These are phyloP conservation scores for Cistogaster globosa DNA, from an alignment of 2,888 invertebrate genomes.

Conservation along the genomic window DNA sequence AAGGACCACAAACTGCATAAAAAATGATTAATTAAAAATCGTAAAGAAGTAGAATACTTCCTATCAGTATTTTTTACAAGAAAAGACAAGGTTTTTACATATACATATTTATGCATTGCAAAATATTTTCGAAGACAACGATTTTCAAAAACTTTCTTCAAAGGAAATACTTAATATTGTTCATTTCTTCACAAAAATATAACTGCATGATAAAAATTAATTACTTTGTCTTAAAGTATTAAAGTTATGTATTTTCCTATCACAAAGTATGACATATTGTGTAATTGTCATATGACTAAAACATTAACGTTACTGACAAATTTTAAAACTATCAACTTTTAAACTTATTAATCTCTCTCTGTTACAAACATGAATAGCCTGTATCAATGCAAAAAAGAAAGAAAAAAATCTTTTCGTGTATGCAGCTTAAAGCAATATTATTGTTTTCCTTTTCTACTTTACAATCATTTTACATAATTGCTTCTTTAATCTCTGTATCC, in stretches of 20 bases:
- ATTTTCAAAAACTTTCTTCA: no score
- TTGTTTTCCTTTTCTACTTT: conserved; percentile 1
- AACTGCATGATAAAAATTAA: no score
- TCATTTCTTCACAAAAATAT: no score
- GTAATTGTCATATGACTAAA: not conserved
- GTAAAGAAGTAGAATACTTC: no score
- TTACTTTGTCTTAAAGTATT: no score
- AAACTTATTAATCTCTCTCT: conserved; percentile 37
- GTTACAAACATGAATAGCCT: conserved; percentile 7
- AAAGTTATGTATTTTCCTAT: not conserved
- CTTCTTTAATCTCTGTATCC: conserved; percentile 42
- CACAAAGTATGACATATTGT: not conserved
- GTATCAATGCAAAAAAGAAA: not conserved
- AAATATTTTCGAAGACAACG: no score
- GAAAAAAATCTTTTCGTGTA: not conserved
- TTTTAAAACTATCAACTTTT: not conserved
- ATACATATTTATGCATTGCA: no score
- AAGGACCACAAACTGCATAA: no score
- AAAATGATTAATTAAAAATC: no score
- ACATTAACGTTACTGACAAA: not conserved
- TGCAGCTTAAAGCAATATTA: conserved; percentile 23
- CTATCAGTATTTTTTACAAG: no score
- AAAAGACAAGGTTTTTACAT: no score
- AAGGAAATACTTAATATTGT: no score
- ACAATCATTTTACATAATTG: conserved; percentile 59